Percentiles rank a stretch among this genome's conserved stretches.
Evolutionary conservation across 2,888 invertebrate species (phyloP).

Genomic region (Adela reaumurella): DNA sequence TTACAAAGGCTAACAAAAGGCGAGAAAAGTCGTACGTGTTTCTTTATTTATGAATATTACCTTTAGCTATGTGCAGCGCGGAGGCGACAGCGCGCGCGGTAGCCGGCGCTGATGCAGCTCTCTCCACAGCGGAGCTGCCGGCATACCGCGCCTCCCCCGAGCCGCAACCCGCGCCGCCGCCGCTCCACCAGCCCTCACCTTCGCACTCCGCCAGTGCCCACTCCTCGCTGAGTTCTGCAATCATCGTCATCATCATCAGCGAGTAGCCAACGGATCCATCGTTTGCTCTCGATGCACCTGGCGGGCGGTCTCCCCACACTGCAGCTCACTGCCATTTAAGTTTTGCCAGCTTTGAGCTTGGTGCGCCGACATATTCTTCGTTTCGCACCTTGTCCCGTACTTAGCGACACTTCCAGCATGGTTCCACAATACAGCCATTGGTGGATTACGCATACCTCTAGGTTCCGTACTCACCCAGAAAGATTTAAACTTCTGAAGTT

Average conservation of each 20-base stretch:
- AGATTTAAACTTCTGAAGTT: no score
- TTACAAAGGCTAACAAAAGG: no score
- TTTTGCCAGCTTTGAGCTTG: slow-evolving; percentile 1
- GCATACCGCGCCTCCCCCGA: slow-evolving; percentile 61
- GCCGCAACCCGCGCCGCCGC: slow-evolving; percentile 23
- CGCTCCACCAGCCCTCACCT: slow-evolving; percentile 53
- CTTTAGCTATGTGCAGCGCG: slow-evolving; percentile 64
- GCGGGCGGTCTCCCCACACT: no score
- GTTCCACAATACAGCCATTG: no score
- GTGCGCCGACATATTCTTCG: slow-evolving; percentile 2
- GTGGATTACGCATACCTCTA: no score
- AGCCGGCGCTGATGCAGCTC: slow-evolving; percentile 68
- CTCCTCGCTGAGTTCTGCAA: slow-evolving; percentile 65
- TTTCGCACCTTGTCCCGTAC: no score
- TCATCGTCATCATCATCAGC: no score
- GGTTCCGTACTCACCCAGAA: no score
- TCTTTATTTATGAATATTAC: no score
- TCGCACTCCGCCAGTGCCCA: slow-evolving; percentile 62
- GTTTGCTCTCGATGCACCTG: neutral
- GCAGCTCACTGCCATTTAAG: neutral
- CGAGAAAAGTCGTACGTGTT: no score
- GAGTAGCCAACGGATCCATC: neutral
- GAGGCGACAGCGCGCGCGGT: slow-evolving; percentile 81
- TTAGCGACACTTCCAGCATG: no score
- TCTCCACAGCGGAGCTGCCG: slow-evolving; percentile 73